Conservation (phyloP, 2,113 vertebrate genomes). For the Myotis brandtii region DNA sequence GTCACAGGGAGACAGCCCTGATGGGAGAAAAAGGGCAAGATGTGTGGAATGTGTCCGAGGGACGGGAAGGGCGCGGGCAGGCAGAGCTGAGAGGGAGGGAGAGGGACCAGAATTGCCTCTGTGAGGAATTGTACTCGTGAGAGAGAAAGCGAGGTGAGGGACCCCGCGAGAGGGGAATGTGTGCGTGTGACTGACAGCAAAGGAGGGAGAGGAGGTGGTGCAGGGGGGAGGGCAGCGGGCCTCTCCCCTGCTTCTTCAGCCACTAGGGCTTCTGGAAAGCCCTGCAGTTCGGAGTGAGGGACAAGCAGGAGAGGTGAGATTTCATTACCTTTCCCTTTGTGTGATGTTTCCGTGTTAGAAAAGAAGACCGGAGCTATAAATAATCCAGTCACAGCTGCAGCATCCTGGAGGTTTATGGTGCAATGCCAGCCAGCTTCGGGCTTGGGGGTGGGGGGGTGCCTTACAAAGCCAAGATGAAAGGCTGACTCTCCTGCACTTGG, state of each 20-base stretch:
- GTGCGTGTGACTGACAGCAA: slow-evolving; percentile 43
- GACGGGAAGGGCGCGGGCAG: neutral
- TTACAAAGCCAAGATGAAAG: slow-evolving; percentile 72
- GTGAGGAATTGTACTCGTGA: neutral
- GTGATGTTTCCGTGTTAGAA: slow-evolving; percentile 84
- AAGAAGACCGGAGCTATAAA: slow-evolving; percentile 86
- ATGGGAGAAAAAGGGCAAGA: slow-evolving; percentile 68
- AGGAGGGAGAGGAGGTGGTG: neutral
- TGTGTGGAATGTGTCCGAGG: slow-evolving; percentile 69
- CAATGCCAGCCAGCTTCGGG: slow-evolving; percentile 78
- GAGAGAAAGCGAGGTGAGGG: slow-evolving; percentile 40
- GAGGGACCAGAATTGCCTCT: neutral
- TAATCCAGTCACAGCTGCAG: slow-evolving; percentile 86
- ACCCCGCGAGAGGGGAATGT: slow-evolving; percentile 1
- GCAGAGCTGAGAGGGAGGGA: slow-evolving; percentile 56
- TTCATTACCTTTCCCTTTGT: slow-evolving; percentile 86
- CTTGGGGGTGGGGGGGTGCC: slow-evolving; percentile 21
- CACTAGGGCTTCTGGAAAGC: slow-evolving; percentile 84
- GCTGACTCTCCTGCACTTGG: neutral
- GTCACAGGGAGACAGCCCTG: slow-evolving; percentile 76
- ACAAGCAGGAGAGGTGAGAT: slow-evolving; percentile 78
- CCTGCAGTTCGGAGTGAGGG: slow-evolving; percentile 79
- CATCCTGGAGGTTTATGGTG: slow-evolving; percentile 82
- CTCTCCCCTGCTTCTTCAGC: slow-evolving; percentile 75
- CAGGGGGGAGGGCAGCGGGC: neutral